phyloP scores from a whole-genome alignment of 2,797 vertebrate genomes.

The Coregonus suidteri region DNA sequence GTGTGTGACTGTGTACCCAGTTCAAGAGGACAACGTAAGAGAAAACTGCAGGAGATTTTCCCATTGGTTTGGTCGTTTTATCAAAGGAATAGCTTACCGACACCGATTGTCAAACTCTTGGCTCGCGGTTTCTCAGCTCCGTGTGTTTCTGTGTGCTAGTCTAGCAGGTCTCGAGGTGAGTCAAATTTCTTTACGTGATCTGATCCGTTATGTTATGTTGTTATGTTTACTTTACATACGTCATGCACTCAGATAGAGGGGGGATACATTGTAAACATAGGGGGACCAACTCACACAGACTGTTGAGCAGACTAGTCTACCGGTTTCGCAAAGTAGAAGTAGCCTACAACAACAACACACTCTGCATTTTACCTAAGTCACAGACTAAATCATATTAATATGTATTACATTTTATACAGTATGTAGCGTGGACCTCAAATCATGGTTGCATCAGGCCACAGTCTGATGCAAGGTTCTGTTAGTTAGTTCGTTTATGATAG shows the following conservation, averaged over 20 bases:
- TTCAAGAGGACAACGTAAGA: slow-evolving; percentile 47
- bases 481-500: background rate
- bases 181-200: slow-evolving; percentile 15
- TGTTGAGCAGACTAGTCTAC: background rate
- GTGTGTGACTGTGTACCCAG: slow-evolving; percentile 10
- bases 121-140: background rate
- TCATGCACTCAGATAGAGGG: background rate
- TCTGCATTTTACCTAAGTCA: background rate
- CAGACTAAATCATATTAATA: background rate
- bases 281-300: background rate
- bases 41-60: slow-evolving; percentile 34
- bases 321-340: background rate
- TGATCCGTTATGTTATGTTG: background rate
- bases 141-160: slow-evolving; percentile 31
- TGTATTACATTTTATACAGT: background rate
- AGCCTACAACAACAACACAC: background rate
- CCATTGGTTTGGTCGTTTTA: background rate
- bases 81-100: background rate
- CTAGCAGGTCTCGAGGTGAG: slow-evolving; percentile 32
- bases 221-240: background rate
- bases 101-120: background rate
- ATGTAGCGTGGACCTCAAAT: background rate
- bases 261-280: background rate
- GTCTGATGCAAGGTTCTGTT: background rate
- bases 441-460: background rate